Base-by-base conservation (phyloP, 1,140 invertebrate species). In the Drosophila simulans region DNA sequence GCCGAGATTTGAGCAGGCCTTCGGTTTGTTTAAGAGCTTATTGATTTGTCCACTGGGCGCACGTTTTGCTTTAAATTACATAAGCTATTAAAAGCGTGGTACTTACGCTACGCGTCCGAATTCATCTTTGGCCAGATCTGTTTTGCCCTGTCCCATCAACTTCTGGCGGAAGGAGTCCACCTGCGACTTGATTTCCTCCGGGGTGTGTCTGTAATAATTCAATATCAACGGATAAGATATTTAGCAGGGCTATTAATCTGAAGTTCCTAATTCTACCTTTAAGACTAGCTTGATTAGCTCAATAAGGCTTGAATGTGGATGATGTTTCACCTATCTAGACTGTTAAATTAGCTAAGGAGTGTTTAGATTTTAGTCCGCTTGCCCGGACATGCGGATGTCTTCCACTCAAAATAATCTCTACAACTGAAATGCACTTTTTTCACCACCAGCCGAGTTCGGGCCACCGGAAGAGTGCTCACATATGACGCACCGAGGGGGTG, bases 131-230 rank as follows among this genome's bases (percentile, higher is more conserved):
- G 95, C 93, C 74, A 94, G 86, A 85, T 94, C 93, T 17, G 72
- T 83, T 79, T 92, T 92, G 42, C 84, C 93, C 71, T 93, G 90
- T 80, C 93, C 93, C 88, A 96, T 94, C 74, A 98, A 93, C 93
- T 97, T 96, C 83, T 95, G 95, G 31, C 97, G 93, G 92, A 96
- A 98, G 45, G 95, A 95, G 27, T 95, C 94, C 43, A 98, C 95
- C 82, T 97, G 97, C 77, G 95, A 93, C 71, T 95, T 94, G 70
- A 98, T 97, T 91, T 97, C 95, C 81, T 97, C 96, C 81, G 95
- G 94, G 45, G 94, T 94, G 92, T 95, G 96, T 90, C 97, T 97
- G 85, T 62, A 53, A n/a, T 22, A 4, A 3, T 31, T 1, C 37
- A 25, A 42, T 31, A 51, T 12, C 37, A 25, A 27, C 12, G 27